Evolutionary conservation across 2,113 vertebrate species (phyloP).

Genomic region (Semnornis frantzii): DNA sequence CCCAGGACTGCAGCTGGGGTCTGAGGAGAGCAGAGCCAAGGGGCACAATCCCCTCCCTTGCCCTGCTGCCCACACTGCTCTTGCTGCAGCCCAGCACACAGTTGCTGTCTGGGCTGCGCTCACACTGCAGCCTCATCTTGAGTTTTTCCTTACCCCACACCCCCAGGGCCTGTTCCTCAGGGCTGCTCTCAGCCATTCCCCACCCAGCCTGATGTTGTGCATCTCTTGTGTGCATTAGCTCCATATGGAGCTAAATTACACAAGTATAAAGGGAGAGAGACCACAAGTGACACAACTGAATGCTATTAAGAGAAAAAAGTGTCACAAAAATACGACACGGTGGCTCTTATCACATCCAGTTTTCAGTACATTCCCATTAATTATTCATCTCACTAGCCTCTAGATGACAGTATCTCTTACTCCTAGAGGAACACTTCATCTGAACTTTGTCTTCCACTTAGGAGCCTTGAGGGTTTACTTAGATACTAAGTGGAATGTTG

Average conservation of each 20-base stretch:
- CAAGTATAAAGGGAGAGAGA: background rate
- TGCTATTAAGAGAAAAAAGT: background rate
- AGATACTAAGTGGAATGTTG: background rate
- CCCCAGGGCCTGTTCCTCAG: no score
- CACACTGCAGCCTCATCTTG: no score
- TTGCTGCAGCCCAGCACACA: no score
- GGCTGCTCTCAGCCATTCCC: no score
- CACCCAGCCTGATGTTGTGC: no score
- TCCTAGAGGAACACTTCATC: background rate
- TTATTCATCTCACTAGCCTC: conserved; percentile 21
- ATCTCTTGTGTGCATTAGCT: no score
- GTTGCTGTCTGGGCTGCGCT: no score
- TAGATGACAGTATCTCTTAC: background rate
- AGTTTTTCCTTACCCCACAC: no score
- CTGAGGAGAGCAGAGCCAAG: no score
- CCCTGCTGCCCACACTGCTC: no score
- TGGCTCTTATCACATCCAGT: background rate
- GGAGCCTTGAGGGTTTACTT: conserved; percentile 21
- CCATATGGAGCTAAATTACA: background rate
- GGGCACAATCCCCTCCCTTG: no score
- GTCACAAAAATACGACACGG: background rate
- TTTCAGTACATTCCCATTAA: conserved; percentile 29
- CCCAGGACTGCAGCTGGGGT: no score
- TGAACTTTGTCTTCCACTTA: conserved; percentile 36
- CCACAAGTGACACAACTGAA: background rate